phyloP scores from a whole-genome alignment of 2,888 invertebrate genomes.

The Lithophane leautieri region DNA sequence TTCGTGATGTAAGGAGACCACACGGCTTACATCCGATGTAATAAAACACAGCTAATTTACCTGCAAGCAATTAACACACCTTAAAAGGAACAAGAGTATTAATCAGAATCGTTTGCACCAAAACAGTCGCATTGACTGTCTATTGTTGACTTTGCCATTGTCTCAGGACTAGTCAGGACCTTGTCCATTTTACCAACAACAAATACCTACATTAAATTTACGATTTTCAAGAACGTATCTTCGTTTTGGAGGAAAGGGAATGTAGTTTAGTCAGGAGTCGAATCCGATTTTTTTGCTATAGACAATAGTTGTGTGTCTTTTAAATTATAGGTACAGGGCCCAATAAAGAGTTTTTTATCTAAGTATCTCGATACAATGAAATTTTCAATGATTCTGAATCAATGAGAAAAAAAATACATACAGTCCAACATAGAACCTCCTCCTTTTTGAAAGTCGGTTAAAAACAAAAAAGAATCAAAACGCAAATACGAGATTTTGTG shows the following conservation, averaged over 20 bases:
- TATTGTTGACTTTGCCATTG: conserved; percentile 66
- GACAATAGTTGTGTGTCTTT: background rate
- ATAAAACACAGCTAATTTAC: conserved; percentile 25
- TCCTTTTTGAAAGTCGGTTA: background rate
- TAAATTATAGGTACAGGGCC: too few species aligned
- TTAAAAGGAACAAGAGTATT: conserved; percentile 22
- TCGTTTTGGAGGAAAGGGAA: background rate
- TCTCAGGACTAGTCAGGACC: conserved; percentile 30
- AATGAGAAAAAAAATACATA: background rate
- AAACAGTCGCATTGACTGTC: conserved; percentile 61
- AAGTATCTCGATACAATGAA: background rate
- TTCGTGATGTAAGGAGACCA: conserved; percentile 28
- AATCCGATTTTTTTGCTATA: background rate
- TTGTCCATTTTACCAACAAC: conserved; percentile 52
- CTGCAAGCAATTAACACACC: conserved; percentile 52
- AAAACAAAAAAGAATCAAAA: conserved; percentile 9
- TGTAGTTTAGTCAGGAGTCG: background rate
- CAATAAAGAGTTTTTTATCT: too few species aligned
- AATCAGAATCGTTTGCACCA: conserved; percentile 57
- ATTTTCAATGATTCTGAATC: background rate
- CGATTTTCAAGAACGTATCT: background rate
- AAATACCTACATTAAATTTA: background rate
- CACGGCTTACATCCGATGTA: conserved; percentile 26
- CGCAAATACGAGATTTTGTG: background rate
- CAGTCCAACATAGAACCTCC: too few species aligned